A percentile compares a stretch with the other conserved stretches of the same genome.
Evolutionary conservation across 2,888 invertebrate genomes (phyloP).

Genomic region (Lasioglossum pauxillum): DNA sequence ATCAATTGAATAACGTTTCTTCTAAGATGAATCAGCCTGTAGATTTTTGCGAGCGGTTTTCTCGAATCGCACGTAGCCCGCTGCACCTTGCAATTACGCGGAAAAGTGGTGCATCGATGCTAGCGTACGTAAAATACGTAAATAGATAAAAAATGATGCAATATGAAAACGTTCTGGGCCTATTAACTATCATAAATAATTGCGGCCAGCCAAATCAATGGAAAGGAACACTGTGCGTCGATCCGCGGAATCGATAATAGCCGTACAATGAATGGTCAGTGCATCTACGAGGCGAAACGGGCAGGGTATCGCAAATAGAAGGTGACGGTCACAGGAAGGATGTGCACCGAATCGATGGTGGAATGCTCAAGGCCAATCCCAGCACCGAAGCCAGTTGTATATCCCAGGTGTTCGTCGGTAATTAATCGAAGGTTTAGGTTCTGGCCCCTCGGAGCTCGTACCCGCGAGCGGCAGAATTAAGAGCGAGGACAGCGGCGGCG

Average conservation of each 20-base stretch:
- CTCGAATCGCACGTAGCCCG: no score
- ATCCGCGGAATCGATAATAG: not conserved
- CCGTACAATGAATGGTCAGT: not conserved
- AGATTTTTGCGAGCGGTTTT: no score
- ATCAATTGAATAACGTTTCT: no score
- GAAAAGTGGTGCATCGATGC: no score
- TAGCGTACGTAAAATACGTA: no score
- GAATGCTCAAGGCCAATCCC: conserved; percentile 69
- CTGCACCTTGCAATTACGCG: no score
- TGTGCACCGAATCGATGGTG: conserved; percentile 58
- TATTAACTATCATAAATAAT: no score
- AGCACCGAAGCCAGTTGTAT: conserved; percentile 51
- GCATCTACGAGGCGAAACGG: not conserved
- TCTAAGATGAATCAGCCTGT: no score
- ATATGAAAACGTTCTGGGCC: no score
- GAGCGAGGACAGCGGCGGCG: conserved; percentile 73
- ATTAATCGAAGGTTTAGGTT: conserved; percentile 79
- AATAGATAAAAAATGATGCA: no score
- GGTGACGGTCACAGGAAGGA: conserved; percentile 20
- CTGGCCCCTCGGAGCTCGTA: conserved; percentile 58
- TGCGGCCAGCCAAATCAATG: no score
- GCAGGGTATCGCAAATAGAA: not conserved
- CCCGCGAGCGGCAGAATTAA: conserved; percentile 76
- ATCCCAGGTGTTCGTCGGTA: conserved; percentile 77
- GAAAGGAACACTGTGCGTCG: no score